Percentiles rank a stretch among this genome's conserved stretches.
phyloP scores from a whole-genome alignment of 2,113 vertebrate species.

The Podocnemis expansa region DNA sequence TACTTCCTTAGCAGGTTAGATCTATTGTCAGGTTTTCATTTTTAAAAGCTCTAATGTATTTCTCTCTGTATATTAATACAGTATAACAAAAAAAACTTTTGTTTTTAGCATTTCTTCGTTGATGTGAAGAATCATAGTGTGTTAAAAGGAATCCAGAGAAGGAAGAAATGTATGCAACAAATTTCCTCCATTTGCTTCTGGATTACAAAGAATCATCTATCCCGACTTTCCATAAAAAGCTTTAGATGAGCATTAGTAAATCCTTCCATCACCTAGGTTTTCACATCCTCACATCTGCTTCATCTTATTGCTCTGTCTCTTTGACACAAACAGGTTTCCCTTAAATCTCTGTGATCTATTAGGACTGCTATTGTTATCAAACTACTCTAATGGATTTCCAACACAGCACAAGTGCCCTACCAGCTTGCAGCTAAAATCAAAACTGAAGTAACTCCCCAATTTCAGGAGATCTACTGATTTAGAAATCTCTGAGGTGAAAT shows the following conservation, averaged over 20 bases:
- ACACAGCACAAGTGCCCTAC: not conserved
- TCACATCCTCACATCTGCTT: constrained; percentile 28
- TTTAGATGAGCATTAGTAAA: constrained; percentile 37
- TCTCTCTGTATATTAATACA: not conserved
- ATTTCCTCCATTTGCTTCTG: constrained; percentile 2
- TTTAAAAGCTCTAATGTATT: not conserved
- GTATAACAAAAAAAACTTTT: not conserved
- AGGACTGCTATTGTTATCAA: constrained; percentile 27
- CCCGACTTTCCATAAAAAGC: constrained; percentile 1
- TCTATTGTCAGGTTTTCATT: not conserved
- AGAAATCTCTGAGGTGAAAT: constrained; percentile 21
- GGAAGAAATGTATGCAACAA: constrained; percentile 14
- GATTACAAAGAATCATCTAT: constrained; percentile 5
- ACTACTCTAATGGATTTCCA: not conserved
- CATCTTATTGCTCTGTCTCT: not conserved
- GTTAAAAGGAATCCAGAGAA: not conserved
- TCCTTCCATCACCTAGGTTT: constrained; percentile 39
- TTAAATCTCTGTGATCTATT: constrained; percentile 40
- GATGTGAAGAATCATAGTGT: not conserved
- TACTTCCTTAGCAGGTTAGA: constrained; percentile 14
- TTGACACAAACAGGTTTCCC: constrained; percentile 26
- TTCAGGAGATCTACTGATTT: constrained; percentile 13
- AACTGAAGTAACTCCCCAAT: not conserved
- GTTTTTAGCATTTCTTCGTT: not conserved
- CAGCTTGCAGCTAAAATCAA: not conserved